Percentiles rank a stretch among this genome's conserved stretches.
phyloP scores from a whole-genome alignment of 2,113 vertebrate species.

The Hystrix cristata region DNA sequence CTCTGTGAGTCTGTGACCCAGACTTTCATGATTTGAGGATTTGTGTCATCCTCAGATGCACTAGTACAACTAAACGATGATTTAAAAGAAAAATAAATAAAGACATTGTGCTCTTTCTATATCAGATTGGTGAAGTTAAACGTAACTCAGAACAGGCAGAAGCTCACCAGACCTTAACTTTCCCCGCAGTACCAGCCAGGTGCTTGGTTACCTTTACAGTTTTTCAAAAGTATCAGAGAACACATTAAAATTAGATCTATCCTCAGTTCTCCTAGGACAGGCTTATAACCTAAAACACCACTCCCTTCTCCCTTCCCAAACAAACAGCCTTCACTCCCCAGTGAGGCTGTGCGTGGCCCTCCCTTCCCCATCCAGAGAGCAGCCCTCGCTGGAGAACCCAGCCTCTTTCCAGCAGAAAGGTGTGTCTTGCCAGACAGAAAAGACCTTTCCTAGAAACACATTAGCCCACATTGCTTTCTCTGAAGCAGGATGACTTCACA shows the following conservation, averaged over 20 bases:
- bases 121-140: not conserved
- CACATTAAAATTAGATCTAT: constrained; percentile 60
- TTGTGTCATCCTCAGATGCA: not conserved
- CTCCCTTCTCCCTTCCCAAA: constrained; percentile 48
- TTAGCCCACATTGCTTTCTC: constrained; percentile 16
- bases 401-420: not conserved
- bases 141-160: not conserved
- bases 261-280: constrained; percentile 56
- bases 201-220: constrained; percentile 59
- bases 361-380: not conserved
- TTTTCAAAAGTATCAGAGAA: constrained; percentile 51
- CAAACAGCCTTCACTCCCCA: not conserved
- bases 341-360: not conserved
- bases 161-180: constrained; percentile 13
- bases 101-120: not conserved
- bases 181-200: constrained; percentile 42
- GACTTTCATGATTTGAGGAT: constrained; percentile 17
- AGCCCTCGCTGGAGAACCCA: not conserved
- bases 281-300: constrained; percentile 56
- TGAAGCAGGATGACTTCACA: not conserved
- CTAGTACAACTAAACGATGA: not conserved
- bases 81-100: not conserved
- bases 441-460: not conserved
- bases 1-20: not conserved
- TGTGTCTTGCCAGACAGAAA: not conserved